Conservation (phyloP, 2,888 invertebrate species). For the Mamestra brassicae region DNA sequence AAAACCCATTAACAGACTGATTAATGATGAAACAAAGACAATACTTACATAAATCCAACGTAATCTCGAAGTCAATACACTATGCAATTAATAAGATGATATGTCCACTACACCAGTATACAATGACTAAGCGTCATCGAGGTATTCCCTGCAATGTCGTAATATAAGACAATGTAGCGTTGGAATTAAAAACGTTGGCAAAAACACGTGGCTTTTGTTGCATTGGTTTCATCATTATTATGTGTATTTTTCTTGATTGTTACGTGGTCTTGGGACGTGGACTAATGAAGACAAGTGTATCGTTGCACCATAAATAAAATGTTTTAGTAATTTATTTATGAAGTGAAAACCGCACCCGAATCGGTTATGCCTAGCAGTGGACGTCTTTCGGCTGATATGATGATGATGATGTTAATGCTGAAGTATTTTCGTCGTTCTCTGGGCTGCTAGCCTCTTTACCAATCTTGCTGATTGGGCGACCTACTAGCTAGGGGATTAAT, state of each 20-base stretch:
- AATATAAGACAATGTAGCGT: conserved; percentile 9
- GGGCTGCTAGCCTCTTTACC: no score
- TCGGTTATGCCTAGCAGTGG: no score
- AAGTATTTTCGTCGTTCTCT: no score
- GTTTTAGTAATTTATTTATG: background rate
- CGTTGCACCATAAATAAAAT: background rate
- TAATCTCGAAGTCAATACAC: conserved; percentile 23
- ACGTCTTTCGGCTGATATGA: no score
- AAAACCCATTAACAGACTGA: background rate
- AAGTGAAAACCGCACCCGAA: no score
- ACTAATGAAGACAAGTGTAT: background rate
- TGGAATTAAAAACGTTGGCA: conserved; percentile 24
- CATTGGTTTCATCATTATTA: conserved; percentile 5
- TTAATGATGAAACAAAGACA: conserved; percentile 23
- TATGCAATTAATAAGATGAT: conserved; percentile 16
- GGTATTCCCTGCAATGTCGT: conserved; percentile 45
- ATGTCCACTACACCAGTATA: background rate
- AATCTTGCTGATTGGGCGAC: no score
- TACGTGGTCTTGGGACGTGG: background rate
- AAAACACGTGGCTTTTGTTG: conserved; percentile 1
- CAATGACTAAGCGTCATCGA: conserved; percentile 21
- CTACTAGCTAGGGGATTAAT: no score
- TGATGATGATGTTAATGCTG: no score
- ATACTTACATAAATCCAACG: background rate
- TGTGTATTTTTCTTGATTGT: conserved; percentile 1